Evolutionary conservation across 1,140 invertebrate species (phyloP), one percentile per base, ranked within the genome.

Genomic region (Antheraea mylitta): DNA sequence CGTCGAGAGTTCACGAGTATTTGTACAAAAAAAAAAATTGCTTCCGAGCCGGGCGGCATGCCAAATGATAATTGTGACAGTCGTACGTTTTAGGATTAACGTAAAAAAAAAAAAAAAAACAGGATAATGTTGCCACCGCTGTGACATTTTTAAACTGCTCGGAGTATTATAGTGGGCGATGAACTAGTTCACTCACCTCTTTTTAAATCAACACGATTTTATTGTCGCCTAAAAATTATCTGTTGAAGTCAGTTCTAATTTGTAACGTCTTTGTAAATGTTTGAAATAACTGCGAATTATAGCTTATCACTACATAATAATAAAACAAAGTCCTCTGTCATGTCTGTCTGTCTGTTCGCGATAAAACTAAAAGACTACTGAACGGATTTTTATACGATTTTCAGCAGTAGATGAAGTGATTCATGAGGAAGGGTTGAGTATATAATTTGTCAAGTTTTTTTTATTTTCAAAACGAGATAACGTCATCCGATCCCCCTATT

Each of bases 61-160:
- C 64, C 64, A 65, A 65, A 18, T 45, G 64, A 65, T 65, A 65
- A 65, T 42, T 48, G 42, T 45, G 9, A 13, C 42, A 42, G 9
- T 11, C 38, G 18, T 42, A 22, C 18, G 18, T 65, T 65, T 65
- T 53, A 53, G 45, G 45, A 53, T 53, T 53, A 53, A 53, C 45
- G 45, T 42, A 1, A 53, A 53, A 53, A 53, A 53, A 53, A 0
- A 53, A 13, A 1, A 53, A 53, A 53, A 53, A 53, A 53, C 9
- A 53, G 45, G 16, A 53, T 53, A 53, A 53, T 53, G 11, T 53
- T n/a, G 45, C 45, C 16, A 13, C 9, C 13, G 5, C 11, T 53
- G 9, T 13, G 45, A 53, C 45, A 53, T 13, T 53, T 53, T 53
- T 53, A 53, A 53, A 53, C 16, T 6, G 16, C 45, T 53, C 45